phyloP scores from a whole-genome alignment of 2,888 invertebrate species.

The Tridacna crocea region DNA sequence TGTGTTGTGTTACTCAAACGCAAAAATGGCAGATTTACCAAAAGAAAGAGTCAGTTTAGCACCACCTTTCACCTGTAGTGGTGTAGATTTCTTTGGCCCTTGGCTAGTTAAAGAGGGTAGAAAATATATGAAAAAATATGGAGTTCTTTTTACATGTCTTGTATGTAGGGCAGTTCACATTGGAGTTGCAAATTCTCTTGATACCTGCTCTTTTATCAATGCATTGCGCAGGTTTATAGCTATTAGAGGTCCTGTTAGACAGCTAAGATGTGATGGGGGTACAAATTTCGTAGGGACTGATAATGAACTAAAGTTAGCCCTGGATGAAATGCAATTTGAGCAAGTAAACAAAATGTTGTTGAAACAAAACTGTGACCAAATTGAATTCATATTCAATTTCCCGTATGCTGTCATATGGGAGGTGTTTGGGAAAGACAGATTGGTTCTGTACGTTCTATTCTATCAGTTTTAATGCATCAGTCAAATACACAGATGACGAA shows the following conservation, averaged over 20 bases:
- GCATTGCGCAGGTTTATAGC: constrained; percentile 41
- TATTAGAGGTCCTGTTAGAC: constrained; percentile 36
- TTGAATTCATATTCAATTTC: constrained; percentile 57
- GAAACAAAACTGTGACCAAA: background rate
- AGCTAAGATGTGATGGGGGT: constrained; percentile 52
- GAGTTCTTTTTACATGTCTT: constrained; percentile 72
- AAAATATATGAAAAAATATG: constrained; percentile 73
- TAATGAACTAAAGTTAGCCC: constrained; percentile 35
- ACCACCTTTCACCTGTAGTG: constrained; percentile 9
- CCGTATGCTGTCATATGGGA: constrained; percentile 67
- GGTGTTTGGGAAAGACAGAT: constrained; percentile 66
- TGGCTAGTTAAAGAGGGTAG: constrained; percentile 65
- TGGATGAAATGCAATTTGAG: constrained; percentile 15
- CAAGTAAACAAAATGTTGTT: constrained; percentile 27
- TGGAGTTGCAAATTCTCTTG: constrained; percentile 30
- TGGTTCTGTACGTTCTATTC: constrained; percentile 11
- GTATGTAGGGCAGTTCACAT: constrained; percentile 54
- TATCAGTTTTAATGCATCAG: constrained; percentile 42
- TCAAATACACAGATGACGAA: constrained; percentile 51
- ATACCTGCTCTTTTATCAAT: constrained; percentile 52
- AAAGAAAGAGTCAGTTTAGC: constrained; percentile 65
- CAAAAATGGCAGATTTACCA: constrained; percentile 81
- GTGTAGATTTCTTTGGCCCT: background rate
- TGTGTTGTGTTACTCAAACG: constrained; percentile 55
- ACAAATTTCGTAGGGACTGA: constrained; percentile 56